Evolutionary conservation across 2,113 vertebrate genomes (phyloP).

Genomic region (Amphiprion percula): DNA sequence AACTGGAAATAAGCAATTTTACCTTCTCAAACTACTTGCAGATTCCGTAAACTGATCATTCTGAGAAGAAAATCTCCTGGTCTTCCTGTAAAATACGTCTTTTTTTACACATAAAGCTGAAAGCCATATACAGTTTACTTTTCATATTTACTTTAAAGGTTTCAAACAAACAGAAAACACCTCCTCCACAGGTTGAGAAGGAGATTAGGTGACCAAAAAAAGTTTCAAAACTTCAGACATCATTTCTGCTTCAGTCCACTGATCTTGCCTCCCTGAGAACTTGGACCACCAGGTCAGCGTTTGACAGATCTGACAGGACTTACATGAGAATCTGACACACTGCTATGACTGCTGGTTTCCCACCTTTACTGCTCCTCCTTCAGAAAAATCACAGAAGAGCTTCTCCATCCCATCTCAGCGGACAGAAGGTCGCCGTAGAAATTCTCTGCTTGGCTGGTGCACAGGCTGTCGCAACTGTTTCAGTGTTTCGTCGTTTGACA

Average conservation of each 20-base stretch:
- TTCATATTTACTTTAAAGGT: not conserved
- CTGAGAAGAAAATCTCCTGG: too few relatives aligned
- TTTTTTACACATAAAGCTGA: too few relatives aligned
- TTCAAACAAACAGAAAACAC: too few relatives aligned
- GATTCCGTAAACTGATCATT: too few relatives aligned
- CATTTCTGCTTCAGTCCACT: not conserved
- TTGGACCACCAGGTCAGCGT: not conserved
- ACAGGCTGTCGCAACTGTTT: conserved; percentile 24
- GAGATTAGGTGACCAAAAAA: not conserved
- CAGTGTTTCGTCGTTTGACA: not conserved
- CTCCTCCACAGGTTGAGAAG: too few relatives aligned
- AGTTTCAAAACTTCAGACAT: not conserved
- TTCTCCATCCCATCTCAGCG: not conserved
- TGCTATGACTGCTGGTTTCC: conserved; percentile 5
- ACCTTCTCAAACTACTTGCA: too few relatives aligned
- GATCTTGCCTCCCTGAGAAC: not conserved
- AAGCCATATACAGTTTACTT: not conserved
- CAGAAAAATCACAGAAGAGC: conserved; percentile 14
- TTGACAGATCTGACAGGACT: conserved; percentile 22
- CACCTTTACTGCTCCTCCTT: not conserved
- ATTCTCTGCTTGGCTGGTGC: conserved; percentile 3
- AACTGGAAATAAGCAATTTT: too few relatives aligned
- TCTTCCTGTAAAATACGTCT: too few relatives aligned
- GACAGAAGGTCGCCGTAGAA: not conserved
- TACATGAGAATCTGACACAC: conserved; percentile 22